A percentile compares a stretch with the other conserved stretches of the same genome.
These are phyloP conservation scores for Anguilla japonica DNA, from an alignment of 2,113 vertebrate species.

Conservation along the genomic window DNA sequence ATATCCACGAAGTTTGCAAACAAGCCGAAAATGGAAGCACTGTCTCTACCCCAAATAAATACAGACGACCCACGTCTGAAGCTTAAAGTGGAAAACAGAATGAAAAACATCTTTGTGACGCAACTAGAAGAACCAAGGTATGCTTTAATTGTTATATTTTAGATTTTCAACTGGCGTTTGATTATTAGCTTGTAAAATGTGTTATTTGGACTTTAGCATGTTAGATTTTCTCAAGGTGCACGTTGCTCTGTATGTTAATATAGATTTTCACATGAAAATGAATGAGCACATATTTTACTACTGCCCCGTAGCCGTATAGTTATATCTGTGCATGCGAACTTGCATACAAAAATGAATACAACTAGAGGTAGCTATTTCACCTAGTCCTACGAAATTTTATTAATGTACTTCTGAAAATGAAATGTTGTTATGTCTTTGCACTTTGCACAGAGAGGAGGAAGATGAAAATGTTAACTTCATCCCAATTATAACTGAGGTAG, in stretches of 20 bases:
- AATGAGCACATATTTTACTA: no score
- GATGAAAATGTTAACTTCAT: constrained; percentile 54
- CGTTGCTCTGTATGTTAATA: no score
- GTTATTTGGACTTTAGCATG: not conserved
- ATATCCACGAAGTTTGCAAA: not conserved
- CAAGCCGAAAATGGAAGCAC: constrained; percentile 47
- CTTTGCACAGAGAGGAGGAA: constrained; percentile 50
- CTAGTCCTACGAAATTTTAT: not conserved
- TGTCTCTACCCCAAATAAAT: constrained; percentile 43
- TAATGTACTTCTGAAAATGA: not conserved
- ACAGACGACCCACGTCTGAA: constrained; percentile 51
- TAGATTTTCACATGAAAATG: no score
- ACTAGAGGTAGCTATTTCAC: no score
- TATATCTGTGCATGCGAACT: no score
- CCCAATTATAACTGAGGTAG: constrained; percentile 65
- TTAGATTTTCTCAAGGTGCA: not conserved
- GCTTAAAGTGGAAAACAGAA: constrained; percentile 60
- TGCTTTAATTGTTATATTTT: not conserved
- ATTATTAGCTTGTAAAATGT: not conserved
- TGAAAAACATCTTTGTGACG: constrained; percentile 70
- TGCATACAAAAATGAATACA: no score
- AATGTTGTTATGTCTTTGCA: not conserved
- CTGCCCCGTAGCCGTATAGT: no score
- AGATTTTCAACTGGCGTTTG: not conserved
- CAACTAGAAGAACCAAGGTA: constrained; percentile 66